Evolutionary conservation across 1,140 invertebrate species (phyloP).

Genomic region (Patella vulgata): DNA sequence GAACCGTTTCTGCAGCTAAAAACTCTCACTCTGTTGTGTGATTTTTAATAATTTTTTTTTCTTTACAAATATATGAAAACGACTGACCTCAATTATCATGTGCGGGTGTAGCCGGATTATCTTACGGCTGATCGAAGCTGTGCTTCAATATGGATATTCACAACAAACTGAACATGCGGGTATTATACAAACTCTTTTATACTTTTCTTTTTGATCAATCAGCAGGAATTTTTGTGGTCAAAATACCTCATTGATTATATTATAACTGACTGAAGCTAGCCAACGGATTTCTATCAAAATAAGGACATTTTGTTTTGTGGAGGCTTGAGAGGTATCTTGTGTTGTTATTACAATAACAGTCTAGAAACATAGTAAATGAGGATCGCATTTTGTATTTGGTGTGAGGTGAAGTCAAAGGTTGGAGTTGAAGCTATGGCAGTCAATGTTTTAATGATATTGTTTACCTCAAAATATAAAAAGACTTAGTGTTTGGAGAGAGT

Average conservation of each 20-base stretch:
- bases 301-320: too few relatives aligned
- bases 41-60: neutral
- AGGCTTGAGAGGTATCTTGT: too few relatives aligned
- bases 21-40: constrained; percentile 3
- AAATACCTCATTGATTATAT: constrained; percentile 9
- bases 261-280: too few relatives aligned
- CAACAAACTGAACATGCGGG: constrained; percentile 1
- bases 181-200: constrained; percentile 10
- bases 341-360: too few relatives aligned
- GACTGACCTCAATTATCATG: neutral
- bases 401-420: too few relatives aligned
- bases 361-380: too few relatives aligned
- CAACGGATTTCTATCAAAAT: too few relatives aligned
- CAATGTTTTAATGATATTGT: too few relatives aligned
- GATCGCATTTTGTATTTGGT: too few relatives aligned
- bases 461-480: too few relatives aligned
- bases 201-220: constrained; percentile 1
- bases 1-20: neutral
- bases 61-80: neutral
- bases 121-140: neutral
- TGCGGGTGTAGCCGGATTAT: constrained; percentile 2
- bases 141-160: neutral
- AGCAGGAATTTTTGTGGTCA: neutral
- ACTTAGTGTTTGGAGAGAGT: too few relatives aligned
- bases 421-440: too few relatives aligned